Evolutionary conservation across 2,113 vertebrate genomes (phyloP).

Genomic region (Bubalus kerabau): DNA sequence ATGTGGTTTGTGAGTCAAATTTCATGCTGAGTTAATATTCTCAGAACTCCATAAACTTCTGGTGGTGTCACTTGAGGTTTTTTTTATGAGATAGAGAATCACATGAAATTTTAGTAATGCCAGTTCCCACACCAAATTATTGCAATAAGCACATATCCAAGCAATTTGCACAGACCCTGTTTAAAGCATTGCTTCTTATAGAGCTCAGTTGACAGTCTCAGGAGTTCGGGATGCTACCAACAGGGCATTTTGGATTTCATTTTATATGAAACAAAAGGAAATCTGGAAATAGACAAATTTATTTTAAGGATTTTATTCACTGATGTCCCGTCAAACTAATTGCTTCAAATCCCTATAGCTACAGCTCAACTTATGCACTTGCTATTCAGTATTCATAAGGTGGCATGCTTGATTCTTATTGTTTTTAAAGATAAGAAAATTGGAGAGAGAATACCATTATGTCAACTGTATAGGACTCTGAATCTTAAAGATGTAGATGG

Average conservation of each 20-base stretch:
- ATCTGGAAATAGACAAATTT: constrained; percentile 78
- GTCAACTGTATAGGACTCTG: constrained; percentile 68
- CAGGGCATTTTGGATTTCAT: constrained; percentile 67
- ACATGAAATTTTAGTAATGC: constrained; percentile 58
- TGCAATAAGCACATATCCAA: constrained; percentile 64
- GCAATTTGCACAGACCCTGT: constrained; percentile 55
- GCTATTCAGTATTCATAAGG: constrained; percentile 82
- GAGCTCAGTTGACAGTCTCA: constrained; percentile 63
- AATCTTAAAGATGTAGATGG: constrained; percentile 77
- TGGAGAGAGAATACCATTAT: constrained; percentile 73
- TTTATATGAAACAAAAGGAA: constrained; percentile 78
- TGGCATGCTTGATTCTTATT: constrained; percentile 78
- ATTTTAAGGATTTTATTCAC: constrained; percentile 76
- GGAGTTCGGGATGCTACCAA: constrained; percentile 69
- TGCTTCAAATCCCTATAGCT: constrained; percentile 82
- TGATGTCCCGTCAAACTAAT: constrained; percentile 82
- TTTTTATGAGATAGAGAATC: constrained; percentile 62
- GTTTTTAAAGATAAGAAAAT: constrained; percentile 64
- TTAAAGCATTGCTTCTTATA: constrained; percentile 59
- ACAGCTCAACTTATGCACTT: constrained; percentile 81
- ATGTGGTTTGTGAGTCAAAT: constrained; percentile 73
- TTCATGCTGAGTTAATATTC: constrained; percentile 71
- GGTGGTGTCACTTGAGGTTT: constrained; percentile 68
- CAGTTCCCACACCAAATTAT: constrained; percentile 58
- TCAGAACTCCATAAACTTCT: constrained; percentile 70